Base-by-base conservation (phyloP, 2,888 invertebrate species). In the Smittia sp. region DNA sequence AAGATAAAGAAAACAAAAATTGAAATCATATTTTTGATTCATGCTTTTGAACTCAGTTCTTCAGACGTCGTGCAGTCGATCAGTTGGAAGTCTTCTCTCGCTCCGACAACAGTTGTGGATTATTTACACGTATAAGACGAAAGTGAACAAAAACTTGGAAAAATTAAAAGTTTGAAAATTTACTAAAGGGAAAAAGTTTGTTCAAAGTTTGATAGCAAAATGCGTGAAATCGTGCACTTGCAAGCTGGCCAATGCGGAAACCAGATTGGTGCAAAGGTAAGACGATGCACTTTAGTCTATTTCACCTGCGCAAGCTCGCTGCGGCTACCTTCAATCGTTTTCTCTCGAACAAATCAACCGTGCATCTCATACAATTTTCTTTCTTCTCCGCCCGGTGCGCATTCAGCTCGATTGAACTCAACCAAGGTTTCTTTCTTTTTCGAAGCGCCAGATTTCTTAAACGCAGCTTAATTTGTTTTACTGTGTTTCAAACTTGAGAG, bases 11-110 rank as follows among this genome's bases (percentile, higher is more conserved):
- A 69, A 69, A 69, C 69, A 69, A 67, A 67, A 46, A 46, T 67
- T 67, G 67, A 67, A 69, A 69, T 69, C 69, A 69, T 69, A 69
- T 69, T 69, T 68, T 69, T 69, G 69, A 69, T 69, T 69, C 69
- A 69, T 67, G n/a, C 39, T 67, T 41, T 27, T 27, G 27, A 63
- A 63, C 32, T 69, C 69, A 69, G 69, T 69, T 69, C 69, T 69
- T 69, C 69, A 69, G 41, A 24, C 24, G 25, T 69, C 54, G 69
- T 69, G 52, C 69, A 52, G 41, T 41, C 69, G 69, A 69, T 69
- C 69, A 69, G 69, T 69, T 69, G 69, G 69, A 25, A 69, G 69
- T 69, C 54, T 69, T 69, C 69, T 69, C 54, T 69, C 22, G 24
- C 27, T 69, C 7, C 7, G 4, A 18, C 15, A 25, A 69, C 27